Evolutionary conservation across 2,113 vertebrate genomes (phyloP).

Genomic region (Thomomys bottae): DNA sequence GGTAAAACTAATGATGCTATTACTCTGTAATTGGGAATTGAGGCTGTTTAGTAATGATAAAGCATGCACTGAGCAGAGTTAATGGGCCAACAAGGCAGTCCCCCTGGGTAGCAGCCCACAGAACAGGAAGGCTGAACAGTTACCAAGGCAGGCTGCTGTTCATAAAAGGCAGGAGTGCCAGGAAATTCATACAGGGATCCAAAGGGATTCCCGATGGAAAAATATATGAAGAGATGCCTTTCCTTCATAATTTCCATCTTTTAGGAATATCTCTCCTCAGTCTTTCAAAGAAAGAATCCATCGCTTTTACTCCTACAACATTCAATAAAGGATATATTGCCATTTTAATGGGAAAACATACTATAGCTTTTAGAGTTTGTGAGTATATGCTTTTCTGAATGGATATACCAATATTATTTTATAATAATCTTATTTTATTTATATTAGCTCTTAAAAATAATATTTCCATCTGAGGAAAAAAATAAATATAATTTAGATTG

Average conservation of each 20-base stretch:
- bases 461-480: background rate
- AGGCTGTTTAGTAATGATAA: constrained; percentile 27
- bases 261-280: background rate
- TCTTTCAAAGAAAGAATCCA: background rate
- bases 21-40: constrained; percentile 56
- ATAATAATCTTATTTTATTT: no score
- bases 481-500: background rate
- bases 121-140: constrained; percentile 38
- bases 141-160: background rate
- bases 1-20: constrained; percentile 62
- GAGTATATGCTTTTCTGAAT: background rate
- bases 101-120: constrained; percentile 51
- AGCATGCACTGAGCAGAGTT: constrained; percentile 45
- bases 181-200: background rate
- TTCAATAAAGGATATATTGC: background rate
- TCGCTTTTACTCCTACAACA: background rate
- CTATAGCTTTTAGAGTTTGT: background rate
- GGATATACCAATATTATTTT: background rate
- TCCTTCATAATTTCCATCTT: background rate
- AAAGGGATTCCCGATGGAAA: background rate
- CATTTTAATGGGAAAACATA: background rate
- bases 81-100: constrained; percentile 64
- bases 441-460: background rate
- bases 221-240: background rate
- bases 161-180: background rate